Base-by-base conservation (phyloP, 2,888 invertebrate genomes). In the Calliphora vomitoria region DNA sequence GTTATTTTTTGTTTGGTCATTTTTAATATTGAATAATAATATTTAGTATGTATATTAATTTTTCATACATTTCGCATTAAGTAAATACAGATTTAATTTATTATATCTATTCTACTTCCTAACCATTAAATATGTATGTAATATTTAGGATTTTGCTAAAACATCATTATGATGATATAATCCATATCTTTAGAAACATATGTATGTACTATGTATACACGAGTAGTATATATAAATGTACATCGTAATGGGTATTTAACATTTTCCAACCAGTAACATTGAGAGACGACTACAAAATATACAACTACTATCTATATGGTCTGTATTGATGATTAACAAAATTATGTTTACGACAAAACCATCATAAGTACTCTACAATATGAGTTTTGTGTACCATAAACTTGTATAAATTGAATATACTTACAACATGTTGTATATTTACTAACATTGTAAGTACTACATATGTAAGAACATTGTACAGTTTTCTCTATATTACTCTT, bases 331-430 rank as follows among this genome's bases (percentile, higher is more conserved):
- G 47, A 82, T 82, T 74, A 75, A 58, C 58, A 68, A 82, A 82
- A 75, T 76, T 41, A 69, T 82, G 69, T 82, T 82, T 76, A 76
- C 20, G 69, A 58, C 75, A 75, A 60, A 60, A 75, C 38, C 38
- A 64, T 35, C 60, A 82, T 69, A 82, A 60, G 60, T 41, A n/a
- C 38, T 53, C 4, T 66, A 20, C 20, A 15, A 72, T 55, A 31
- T 55, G 8, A 18, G 53, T 38, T 47, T 69, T 72, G n/a, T 20
- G 10, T 53, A 41, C 6, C 66, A 44, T 20, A 76, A 15, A 62
- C 31, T 35, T n/a, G 8, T 62, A 60, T 58, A 58, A 18, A 25
- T 58, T 35, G 50, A 35, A 25, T 11, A 64, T 18, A n/a, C n/a
- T n/a, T n/a, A 50, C 15, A 35, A 55, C 13, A 75, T 75, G 62